phyloP scores from a whole-genome alignment of 2,797 vertebrate genomes.

The Nannoperca obscura region DNA sequence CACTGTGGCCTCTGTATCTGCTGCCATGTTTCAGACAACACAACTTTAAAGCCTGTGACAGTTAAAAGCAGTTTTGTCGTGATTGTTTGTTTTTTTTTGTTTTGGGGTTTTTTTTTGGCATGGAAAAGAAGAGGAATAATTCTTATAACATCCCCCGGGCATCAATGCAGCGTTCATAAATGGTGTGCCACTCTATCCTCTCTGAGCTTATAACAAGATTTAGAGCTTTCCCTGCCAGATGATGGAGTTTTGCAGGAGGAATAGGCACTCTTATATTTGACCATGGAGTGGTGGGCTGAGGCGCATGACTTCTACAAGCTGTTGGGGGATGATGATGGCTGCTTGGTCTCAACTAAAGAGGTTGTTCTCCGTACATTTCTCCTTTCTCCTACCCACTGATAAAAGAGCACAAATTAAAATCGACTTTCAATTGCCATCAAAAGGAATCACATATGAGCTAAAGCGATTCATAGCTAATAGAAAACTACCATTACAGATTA shows the following conservation, averaged over 20 bases:
- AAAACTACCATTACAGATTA: constrained; percentile 37
- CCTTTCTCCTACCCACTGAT: constrained; percentile 23
- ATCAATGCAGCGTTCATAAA: constrained; percentile 78
- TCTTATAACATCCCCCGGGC: constrained; percentile 68
- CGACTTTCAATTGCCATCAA: constrained; percentile 29
- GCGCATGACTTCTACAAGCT: constrained; percentile 48
- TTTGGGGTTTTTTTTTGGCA: constrained; percentile 44
- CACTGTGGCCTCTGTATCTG: constrained; percentile 14
- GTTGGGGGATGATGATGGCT: constrained; percentile 46
- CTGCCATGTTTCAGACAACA: constrained; percentile 39
- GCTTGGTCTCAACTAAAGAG: constrained; percentile 34
- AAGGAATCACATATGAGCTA: constrained; percentile 19
- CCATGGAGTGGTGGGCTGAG: constrained; percentile 57
- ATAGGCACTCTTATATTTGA: constrained; percentile 67
- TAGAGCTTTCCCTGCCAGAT: constrained; percentile 80
- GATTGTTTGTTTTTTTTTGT: constrained; percentile 34
- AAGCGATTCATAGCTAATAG: constrained; percentile 40
- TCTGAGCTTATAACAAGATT: constrained; percentile 85
- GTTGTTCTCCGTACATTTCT: constrained; percentile 26
- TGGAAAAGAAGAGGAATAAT: constrained; percentile 68
- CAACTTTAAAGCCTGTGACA: constrained; percentile 52
- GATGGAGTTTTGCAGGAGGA: constrained; percentile 77
- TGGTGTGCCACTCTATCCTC: constrained; percentile 80
- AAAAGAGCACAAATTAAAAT: constrained; percentile 44
- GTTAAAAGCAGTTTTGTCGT: constrained; percentile 62